Base-by-base conservation (phyloP, 1,140 invertebrate species). In the Cydia amplana region DNA sequence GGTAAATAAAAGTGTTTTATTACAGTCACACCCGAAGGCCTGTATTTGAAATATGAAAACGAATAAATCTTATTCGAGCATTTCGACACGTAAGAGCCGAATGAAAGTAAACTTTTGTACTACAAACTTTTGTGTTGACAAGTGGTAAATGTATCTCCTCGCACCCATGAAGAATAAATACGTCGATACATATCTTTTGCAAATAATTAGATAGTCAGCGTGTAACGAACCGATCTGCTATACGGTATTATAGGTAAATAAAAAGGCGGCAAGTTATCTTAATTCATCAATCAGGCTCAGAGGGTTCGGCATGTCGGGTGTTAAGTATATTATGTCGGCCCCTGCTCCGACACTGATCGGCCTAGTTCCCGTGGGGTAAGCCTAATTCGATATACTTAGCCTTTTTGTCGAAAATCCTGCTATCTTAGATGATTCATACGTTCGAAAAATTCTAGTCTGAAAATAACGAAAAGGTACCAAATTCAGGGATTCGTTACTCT, bases 241-340 rank as follows among this genome's bases (percentile, higher is more conserved):
- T 51, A 4, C 14, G n/a, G 4, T 18, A 18, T 18, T n/a, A n/a
- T n/a, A n/a, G n/a, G n/a, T n/a, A 6, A 51, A 51, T 51, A 18
- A 70, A 70, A 70, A 70, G 32, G 65, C 9, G 18, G n/a, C 2
- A 70, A 70, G 28, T 70, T 40, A 70, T 70, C 65, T 7, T 36
- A 70, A 70, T 36, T 36, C 65, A 70, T 70, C 65, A 70, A 70
- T 70, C 65, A 70, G 36, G 65, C n/a, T 70, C 36, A 70, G 14
- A 28, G 65, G 25, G 65, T 7, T 60, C 55, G n/a, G 51, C 51
- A 16, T 20, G 20, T 18, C 65, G 65, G 16, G 4, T 70, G 65
- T n/a, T n/a, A n/a, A n/a, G n/a, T n/a, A n/a, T n/a, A n/a, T n/a
- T n/a, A n/a, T 36, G 16, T 36, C 12, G 64, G 28, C 16, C 64